Evolutionary conservation across 2,888 invertebrate genomes (phyloP).

Genomic region (Pandemis cinnamomeana): DNA sequence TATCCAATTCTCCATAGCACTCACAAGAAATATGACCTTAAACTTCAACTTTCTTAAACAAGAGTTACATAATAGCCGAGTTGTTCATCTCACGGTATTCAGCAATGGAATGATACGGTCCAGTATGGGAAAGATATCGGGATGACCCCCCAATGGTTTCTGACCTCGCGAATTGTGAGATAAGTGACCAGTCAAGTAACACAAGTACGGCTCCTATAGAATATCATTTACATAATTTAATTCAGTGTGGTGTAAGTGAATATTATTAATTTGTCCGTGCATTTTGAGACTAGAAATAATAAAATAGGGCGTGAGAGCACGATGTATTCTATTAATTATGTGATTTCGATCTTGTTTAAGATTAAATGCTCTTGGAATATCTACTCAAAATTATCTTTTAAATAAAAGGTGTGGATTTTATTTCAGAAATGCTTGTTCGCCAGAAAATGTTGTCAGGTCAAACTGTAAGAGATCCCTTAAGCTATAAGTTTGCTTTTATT

Average conservation of each 20-base stretch:
- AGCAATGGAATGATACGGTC: constrained; percentile 68
- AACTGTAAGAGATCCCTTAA: no score
- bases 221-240: constrained; percentile 70
- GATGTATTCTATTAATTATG: background rate
- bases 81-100: constrained; percentile 72
- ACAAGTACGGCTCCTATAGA: constrained; percentile 57
- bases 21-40: constrained; percentile 12
- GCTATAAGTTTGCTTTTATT: no score
- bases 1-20: constrained; percentile 79
- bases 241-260: constrained; percentile 19
- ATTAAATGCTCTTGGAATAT: background rate
- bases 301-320: background rate
- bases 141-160: constrained; percentile 74
- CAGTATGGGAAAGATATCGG: constrained; percentile 71
- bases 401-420: background rate
- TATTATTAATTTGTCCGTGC: constrained; percentile 28
- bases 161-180: constrained; percentile 76
- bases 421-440: no score
- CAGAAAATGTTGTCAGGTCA: no score
- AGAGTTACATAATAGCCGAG: constrained; percentile 45
- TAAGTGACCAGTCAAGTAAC: constrained; percentile 70
- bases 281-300: background rate
- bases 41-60: constrained; percentile 3
- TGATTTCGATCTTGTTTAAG: background rate
- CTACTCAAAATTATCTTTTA: background rate